phyloP scores from a whole-genome alignment of 2,113 vertebrate species.

The Gallinago media region DNA sequence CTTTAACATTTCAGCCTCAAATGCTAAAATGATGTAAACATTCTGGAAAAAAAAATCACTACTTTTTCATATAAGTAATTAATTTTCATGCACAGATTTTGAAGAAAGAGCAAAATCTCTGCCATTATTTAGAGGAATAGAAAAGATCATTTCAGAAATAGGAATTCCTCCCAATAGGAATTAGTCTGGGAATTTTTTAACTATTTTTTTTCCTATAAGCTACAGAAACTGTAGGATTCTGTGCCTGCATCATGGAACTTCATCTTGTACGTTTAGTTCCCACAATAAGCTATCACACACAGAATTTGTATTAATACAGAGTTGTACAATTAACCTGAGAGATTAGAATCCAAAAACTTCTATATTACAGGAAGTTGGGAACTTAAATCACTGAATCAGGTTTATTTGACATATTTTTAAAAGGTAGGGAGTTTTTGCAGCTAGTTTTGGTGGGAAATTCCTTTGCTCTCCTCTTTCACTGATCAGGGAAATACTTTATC shows the following conservation, averaged over 20 bases:
- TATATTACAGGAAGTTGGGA: not conserved
- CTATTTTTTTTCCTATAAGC: not conserved
- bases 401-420: not conserved
- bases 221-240: not conserved
- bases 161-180: not conserved
- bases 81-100: not conserved
- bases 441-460: not conserved
- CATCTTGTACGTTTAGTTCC: not conserved
- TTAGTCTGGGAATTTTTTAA: not conserved
- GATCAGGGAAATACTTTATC: conserved; percentile 42
- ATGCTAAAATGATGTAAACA: not conserved
- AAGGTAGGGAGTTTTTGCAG: not conserved
- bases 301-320: not conserved
- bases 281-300: not conserved
- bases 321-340: not conserved
- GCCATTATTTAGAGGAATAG: not conserved
- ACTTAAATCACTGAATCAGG: not conserved
- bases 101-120: not conserved
- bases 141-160: not conserved
- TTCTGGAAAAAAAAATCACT: rapidly evolving
- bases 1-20: not conserved
- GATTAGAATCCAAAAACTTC: not conserved
- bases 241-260: not conserved
- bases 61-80: not conserved
- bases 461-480: conserved; percentile 9